Conservation (phyloP, 1,140 invertebrate species). For the Drosophila bocqueti region DNA sequence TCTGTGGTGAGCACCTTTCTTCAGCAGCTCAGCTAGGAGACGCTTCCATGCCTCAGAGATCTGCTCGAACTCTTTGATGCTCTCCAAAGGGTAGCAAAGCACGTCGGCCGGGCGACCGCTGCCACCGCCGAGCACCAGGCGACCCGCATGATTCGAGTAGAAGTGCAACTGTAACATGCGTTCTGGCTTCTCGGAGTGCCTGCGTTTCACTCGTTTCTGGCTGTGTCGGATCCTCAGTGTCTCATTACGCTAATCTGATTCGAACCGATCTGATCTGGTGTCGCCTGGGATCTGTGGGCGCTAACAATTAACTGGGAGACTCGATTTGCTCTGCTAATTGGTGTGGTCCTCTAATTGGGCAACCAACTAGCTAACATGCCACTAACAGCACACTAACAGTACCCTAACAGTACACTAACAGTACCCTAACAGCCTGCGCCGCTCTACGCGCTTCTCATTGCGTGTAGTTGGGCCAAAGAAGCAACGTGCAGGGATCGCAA, state of each 20-base stretch:
- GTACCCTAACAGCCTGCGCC: slow-evolving; percentile 32
- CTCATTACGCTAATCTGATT: slow-evolving; percentile 38
- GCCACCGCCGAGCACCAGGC: slow-evolving; percentile 85
- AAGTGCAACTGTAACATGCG: slow-evolving; percentile 92
- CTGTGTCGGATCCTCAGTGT: slow-evolving; percentile 24
- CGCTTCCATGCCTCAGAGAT: slow-evolving; percentile 90
- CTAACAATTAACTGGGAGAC: slow-evolving; percentile 56
- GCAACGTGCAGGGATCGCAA: slow-evolving; percentile 8
- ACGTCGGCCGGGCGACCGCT: slow-evolving; percentile 63
- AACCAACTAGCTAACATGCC: slow-evolving; percentile 28
- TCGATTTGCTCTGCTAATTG: slow-evolving; percentile 44
- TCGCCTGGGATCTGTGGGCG: slow-evolving; percentile 33
- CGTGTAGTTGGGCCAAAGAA: slow-evolving; percentile 6
- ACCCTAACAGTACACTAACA: slow-evolving; percentile 39
- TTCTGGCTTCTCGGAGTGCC: slow-evolving; percentile 23
- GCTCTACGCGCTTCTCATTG: slow-evolving; percentile 61
- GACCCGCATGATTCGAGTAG: slow-evolving; percentile 90
- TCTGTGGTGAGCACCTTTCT: slow-evolving; percentile 87
- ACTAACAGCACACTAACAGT: slow-evolving; percentile 18
- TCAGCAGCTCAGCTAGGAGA: slow-evolving; percentile 89
- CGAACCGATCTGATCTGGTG: slow-evolving; percentile 45
- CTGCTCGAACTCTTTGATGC: slow-evolving; percentile 94
- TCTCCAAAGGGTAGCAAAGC: slow-evolving; percentile 89
- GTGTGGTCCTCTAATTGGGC: slow-evolving; percentile 36
- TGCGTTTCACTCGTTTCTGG: slow-evolving; percentile 15